Evolutionary conservation across 1,140 invertebrate genomes (phyloP).

Genomic region (Delia radicum): DNA sequence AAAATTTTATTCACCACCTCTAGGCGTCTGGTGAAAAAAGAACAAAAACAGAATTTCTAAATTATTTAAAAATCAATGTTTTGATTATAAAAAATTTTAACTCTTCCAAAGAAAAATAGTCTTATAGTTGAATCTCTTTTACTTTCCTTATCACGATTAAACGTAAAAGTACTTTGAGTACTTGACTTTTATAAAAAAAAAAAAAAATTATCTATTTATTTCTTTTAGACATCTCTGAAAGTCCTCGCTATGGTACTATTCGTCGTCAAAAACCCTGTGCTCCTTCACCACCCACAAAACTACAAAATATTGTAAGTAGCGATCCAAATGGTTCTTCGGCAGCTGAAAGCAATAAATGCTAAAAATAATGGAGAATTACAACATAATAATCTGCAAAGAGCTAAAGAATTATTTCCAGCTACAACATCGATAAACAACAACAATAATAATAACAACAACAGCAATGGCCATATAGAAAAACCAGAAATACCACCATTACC

Average conservation of each 20-base stretch:
- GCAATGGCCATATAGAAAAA: constrained; percentile 32
- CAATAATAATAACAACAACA: constrained; percentile 25
- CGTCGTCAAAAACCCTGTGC: constrained; percentile 47
- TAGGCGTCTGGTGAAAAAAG: no score
- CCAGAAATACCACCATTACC: constrained; percentile 48
- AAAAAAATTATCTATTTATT: not conserved
- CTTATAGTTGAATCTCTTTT: no score
- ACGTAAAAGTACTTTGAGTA: no score
- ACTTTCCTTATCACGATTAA: not conserved
- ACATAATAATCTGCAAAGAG: constrained; percentile 33
- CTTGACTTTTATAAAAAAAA: not conserved
- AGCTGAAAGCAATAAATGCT: not conserved
- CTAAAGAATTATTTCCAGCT: constrained; percentile 43
- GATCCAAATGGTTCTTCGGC: constrained; percentile 12
- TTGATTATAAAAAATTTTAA: no score
- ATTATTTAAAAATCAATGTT: no score
- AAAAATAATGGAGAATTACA: constrained; percentile 40
- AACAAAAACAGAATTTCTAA: no score
- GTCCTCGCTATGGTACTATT: constrained; percentile 50
- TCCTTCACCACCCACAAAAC: constrained; percentile 41
- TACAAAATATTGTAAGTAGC: constrained; percentile 20
- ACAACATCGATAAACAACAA: not conserved
- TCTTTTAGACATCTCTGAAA: constrained; percentile 43
- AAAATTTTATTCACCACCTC: no score
- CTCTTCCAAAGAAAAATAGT: no score